Base-by-base conservation (phyloP, 2,113 vertebrate genomes). In the Aspiorhynchus laticeps region DNA sequence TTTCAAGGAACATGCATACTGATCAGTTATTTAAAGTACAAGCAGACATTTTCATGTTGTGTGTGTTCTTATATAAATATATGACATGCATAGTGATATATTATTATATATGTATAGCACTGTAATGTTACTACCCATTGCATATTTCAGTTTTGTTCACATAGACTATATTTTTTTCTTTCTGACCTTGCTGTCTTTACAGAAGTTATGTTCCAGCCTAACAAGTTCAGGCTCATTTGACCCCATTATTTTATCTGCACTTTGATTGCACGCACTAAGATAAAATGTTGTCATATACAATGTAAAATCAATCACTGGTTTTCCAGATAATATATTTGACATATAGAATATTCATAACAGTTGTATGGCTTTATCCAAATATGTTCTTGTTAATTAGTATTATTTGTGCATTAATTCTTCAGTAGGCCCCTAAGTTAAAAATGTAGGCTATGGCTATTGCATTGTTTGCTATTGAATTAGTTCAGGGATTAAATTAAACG, bases 161-260 rank as follows among this genome's bases (percentile, higher is more conserved):
- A 12, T 43, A 6, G 33, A 75, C 38, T 51, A 6, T 56, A 56
- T 24, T 5, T 14, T 14, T 28, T 31, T 3, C 9, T 46, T 24
- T 17, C 2, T 4, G 24, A 14, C 21, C 36, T 5, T 46, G 24
- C 56, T 61, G 17, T 63, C 12, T 67, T 81, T 10, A 26, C 15
- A 33, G 7, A 28, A 21, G 15, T 11, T 41, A 48, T 46, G 41
- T 82, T 48, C 61, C 19, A 69, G 41, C 2, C 61, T 24, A 69
- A 82, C 80, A 82, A 12, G 80, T 69, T 83, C 41, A 61, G 41
- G 63, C 26, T 83, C 19, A 31, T 83, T 5, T 51, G 46, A 78
- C 3, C 26, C 43, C 46, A 48, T 51, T 71, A 36, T 36, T 71
- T 78, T 5, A 51, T 53, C 15, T 53, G 28, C 28, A 19, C 76